Conservation (phyloP, 2,797 vertebrate species). For the Dryobates pubescens region DNA sequence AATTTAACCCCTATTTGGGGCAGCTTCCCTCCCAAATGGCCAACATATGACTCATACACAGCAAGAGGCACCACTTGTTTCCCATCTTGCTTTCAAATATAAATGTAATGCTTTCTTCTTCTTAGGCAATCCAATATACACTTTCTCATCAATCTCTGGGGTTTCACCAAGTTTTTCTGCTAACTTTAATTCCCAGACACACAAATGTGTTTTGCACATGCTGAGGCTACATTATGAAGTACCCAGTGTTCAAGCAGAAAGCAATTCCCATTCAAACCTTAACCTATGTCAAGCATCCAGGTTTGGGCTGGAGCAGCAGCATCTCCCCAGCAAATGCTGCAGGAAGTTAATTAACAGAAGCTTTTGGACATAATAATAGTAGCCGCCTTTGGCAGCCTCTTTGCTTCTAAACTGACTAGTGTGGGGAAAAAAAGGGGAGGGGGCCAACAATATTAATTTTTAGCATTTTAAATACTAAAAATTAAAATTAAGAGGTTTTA, state of each 20-base stretch:
- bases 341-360: background rate
- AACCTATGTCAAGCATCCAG: too few species aligned
- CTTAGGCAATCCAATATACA: background rate
- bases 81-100: background rate
- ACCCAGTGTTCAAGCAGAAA: background rate
- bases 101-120: background rate
- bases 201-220: background rate
- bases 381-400: background rate
- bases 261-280: background rate
- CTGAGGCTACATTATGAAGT: background rate
- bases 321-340: background rate
- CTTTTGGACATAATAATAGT: background rate
- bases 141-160: background rate
- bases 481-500: constrained; percentile 28
- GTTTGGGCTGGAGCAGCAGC: background rate
- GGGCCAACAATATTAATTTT: background rate
- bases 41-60: background rate
- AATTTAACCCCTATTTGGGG: background rate
- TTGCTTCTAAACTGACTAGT: background rate
- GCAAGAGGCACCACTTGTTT: background rate
- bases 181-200: background rate
- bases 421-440: too few species aligned
- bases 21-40: constrained; percentile 1
- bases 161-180: background rate
- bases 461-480: constrained; percentile 24